Evolutionary conservation across 2,888 invertebrate genomes (phyloP).

Genomic region (Pandemis cinnamomeana): DNA sequence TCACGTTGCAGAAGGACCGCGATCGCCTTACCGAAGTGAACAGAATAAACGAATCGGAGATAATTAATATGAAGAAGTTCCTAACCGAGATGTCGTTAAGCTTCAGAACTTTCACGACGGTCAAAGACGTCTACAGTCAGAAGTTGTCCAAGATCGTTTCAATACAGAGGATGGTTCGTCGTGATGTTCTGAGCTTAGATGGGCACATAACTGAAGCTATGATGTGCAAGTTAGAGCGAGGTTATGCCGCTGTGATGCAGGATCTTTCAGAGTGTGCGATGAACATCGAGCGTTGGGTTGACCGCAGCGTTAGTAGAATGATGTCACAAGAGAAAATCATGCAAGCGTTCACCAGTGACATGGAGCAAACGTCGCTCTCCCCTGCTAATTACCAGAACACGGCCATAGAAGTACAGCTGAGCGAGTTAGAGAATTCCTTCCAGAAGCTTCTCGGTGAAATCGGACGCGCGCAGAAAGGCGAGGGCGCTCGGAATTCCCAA

Average conservation of each 20-base stretch:
- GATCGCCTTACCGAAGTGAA: constrained; percentile 73
- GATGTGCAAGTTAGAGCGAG: constrained; percentile 70
- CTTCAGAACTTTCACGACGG: constrained; percentile 70
- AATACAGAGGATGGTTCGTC: constrained; percentile 71
- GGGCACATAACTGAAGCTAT: constrained; percentile 60
- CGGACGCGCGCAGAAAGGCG: constrained; percentile 60
- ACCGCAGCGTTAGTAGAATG: constrained; percentile 64
- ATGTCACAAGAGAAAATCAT: constrained; percentile 73
- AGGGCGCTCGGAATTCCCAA: constrained; percentile 61
- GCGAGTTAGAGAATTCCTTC: constrained; percentile 74
- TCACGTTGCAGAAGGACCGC: constrained; percentile 69
- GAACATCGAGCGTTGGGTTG: constrained; percentile 76
- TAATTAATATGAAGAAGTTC: constrained; percentile 73
- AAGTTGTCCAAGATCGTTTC: constrained; percentile 70
- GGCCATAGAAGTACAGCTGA: constrained; percentile 70
- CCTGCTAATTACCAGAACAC: constrained; percentile 66
- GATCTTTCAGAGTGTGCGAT: constrained; percentile 71
- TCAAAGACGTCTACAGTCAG: constrained; percentile 72
- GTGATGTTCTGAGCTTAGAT: constrained; percentile 71
- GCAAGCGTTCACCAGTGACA: constrained; percentile 68
- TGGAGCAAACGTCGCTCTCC: constrained; percentile 60
- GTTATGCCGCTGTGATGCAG: constrained; percentile 73
- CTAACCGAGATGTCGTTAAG: constrained; percentile 71
- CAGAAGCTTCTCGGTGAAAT: constrained; percentile 71
- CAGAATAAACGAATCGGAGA: constrained; percentile 74